phyloP scores from a whole-genome alignment of 2,888 invertebrate genomes.

The Ennomos quercinarius region DNA sequence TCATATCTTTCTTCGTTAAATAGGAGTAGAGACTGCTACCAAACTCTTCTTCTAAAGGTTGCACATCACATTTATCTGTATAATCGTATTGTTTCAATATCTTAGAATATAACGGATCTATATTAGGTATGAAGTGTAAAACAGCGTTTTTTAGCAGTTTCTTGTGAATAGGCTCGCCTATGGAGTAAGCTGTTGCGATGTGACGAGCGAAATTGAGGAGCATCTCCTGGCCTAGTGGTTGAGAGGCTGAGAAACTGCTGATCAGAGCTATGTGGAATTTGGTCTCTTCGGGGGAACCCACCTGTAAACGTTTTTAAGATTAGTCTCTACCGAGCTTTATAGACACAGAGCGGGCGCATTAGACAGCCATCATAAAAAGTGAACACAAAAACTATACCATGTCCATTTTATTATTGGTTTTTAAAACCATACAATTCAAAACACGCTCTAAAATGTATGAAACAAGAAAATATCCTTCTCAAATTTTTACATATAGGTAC shows the following conservation, averaged over 20 bases:
- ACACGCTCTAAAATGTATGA: no score
- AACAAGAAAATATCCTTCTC: no score
- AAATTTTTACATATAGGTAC: no score
- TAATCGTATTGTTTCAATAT: conserved; percentile 61
- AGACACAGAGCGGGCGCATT: no score
- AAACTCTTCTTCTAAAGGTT: conserved; percentile 84
- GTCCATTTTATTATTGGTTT: no score
- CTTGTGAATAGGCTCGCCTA: conserved; percentile 88
- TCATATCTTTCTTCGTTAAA: conserved; percentile 69
- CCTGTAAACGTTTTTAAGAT: conserved; percentile 72
- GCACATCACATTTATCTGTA: conserved; percentile 64
- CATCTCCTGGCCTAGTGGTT: conserved; percentile 94
- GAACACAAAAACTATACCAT: no score
- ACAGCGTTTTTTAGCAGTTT: conserved; percentile 89
- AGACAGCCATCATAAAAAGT: no score
- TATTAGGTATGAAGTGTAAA: conserved; percentile 91
- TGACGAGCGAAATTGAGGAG: conserved; percentile 93
- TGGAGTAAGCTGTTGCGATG: conserved; percentile 89
- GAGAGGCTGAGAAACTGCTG: conserved; percentile 92
- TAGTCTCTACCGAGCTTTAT: no score
- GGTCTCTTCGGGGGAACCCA: conserved; percentile 91
- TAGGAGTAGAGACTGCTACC: conserved; percentile 87
- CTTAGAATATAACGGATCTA: conserved; percentile 67
- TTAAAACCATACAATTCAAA: no score
- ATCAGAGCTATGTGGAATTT: conserved; percentile 94